phyloP scores from a whole-genome alignment of 2,888 invertebrate genomes.

The Pelosia muscerda region DNA sequence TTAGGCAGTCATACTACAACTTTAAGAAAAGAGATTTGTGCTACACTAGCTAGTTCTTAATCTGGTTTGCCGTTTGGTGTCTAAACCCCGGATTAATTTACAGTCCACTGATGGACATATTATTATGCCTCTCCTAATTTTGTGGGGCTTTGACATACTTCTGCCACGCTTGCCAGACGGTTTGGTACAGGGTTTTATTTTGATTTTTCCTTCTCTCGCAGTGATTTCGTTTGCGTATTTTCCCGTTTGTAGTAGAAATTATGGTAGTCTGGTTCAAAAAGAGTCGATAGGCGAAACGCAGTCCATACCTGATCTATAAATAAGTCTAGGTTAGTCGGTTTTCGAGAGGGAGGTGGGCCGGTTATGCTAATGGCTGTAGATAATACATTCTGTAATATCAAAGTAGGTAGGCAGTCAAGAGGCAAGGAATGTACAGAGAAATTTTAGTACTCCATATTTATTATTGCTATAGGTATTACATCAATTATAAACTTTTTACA shows the following conservation, averaged over 20 bases:
- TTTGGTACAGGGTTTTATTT: no score
- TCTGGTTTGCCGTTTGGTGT: no score
- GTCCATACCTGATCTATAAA: not conserved
- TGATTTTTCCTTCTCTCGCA: no score
- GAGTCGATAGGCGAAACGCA: not conserved
- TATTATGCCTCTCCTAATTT: no score
- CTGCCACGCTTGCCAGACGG: no score
- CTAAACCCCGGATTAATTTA: no score
- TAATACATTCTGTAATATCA: not conserved
- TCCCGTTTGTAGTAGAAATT: not conserved
- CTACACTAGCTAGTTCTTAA: no score
- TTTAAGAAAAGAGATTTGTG: no score
- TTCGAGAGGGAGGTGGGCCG: conserved; percentile 2
- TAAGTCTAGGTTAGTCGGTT: conserved; percentile 4
- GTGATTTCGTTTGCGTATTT: no score
- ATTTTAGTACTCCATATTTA: not conserved
- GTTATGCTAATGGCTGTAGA: not conserved
- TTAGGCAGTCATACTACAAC: no score
- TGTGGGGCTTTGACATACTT: no score
- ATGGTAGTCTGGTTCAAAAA: not conserved
- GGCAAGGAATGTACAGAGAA: not conserved
- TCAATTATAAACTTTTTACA: not conserved
- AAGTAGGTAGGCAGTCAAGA: not conserved
- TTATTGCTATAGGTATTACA: not conserved
- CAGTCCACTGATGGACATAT: no score